Evolutionary conservation across 2,888 invertebrate genomes (phyloP).

Genomic region (Aspidiotus rigidus): DNA sequence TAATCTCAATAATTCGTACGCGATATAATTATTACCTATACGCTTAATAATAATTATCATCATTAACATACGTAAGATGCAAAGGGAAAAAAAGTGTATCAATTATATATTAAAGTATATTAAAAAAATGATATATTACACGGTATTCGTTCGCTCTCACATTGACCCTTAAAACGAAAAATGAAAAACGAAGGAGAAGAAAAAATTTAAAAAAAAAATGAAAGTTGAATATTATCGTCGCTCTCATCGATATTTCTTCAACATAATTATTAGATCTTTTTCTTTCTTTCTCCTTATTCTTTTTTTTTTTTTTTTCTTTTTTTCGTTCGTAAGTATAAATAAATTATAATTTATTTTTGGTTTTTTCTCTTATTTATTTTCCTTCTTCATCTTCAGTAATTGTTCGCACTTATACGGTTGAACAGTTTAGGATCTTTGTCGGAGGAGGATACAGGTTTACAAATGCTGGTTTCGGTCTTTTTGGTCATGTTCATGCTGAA

Average conservation of each 20-base stretch:
- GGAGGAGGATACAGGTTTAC: conserved; percentile 21
- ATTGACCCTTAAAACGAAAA: too few relatives aligned
- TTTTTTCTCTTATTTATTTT: not conserved
- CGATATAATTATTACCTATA: too few relatives aligned
- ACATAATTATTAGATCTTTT: too few relatives aligned
- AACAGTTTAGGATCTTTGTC: conserved; percentile 23
- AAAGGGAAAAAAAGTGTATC: not conserved
- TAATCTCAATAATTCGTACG: too few relatives aligned
- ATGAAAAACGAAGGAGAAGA: not conserved
- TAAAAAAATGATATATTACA: not conserved
- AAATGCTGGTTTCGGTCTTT: conserved; percentile 19
- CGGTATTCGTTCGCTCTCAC: not conserved
- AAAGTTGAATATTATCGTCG: not conserved
- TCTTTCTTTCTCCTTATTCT: too few relatives aligned
- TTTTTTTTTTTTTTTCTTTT: too few relatives aligned
- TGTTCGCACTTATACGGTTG: conserved; percentile 17
- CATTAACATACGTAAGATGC: too few relatives aligned
- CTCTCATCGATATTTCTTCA: too few relatives aligned
- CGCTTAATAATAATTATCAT: too few relatives aligned
- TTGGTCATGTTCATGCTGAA: conserved; percentile 30
- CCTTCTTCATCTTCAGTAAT: not conserved
- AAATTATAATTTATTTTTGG: too few relatives aligned
- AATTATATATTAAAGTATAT: not conserved
- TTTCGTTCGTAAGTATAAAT: too few relatives aligned
- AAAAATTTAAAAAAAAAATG: not conserved